Base-by-base conservation (phyloP, 2,113 vertebrate species). In the Dromas ardeola region DNA sequence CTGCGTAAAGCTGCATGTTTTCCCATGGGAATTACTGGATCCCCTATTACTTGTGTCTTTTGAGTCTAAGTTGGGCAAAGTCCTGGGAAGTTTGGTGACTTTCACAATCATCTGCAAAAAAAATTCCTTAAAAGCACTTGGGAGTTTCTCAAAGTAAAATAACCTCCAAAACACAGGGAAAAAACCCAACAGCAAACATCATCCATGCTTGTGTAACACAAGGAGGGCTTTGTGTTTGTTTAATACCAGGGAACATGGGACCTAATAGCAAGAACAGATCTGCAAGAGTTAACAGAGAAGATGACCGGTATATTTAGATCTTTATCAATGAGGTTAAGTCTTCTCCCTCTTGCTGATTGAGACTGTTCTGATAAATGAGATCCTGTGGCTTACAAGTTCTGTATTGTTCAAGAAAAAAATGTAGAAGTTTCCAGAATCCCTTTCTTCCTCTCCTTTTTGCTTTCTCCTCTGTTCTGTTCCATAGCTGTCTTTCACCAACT, bases 21-120 rank as follows among this genome's bases (percentile, higher is more conserved):
- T 97, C 96, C 96, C 94, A 91, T 92, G 97, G 96, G 96, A 97
- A 97, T 88, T 55, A 81, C 1, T 88, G 59, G 56, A 91, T 81
- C 47, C 38, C 5, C 6, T 66, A 2, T 77, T 71, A 58, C n/a
- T 0, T 55, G 47, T 58, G 81, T 43, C 72, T 92, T 90, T 93
- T 84, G 63, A 74, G 78, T 55, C 43, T 59, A 6, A 47, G 25
- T 49, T 87, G 69, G n/a, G 56, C 0, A 0, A 90, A 92, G 73
- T 40, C 52, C 69, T 84, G 63, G 78, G 81, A 88, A 93, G 78
- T 34, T 20, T 2, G 0, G 15, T 70, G 34, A 47, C 55, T 77
- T 90, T 17, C 26, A 22, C 66, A 13, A 58, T 58, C 34, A 58
- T 61, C 65, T 80, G 34, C 15, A 29, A 73, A 78, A 86, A 86